Evolutionary conservation across 1,140 invertebrate species (phyloP).

Genomic region (Pseudomyrmex gracilis): DNA sequence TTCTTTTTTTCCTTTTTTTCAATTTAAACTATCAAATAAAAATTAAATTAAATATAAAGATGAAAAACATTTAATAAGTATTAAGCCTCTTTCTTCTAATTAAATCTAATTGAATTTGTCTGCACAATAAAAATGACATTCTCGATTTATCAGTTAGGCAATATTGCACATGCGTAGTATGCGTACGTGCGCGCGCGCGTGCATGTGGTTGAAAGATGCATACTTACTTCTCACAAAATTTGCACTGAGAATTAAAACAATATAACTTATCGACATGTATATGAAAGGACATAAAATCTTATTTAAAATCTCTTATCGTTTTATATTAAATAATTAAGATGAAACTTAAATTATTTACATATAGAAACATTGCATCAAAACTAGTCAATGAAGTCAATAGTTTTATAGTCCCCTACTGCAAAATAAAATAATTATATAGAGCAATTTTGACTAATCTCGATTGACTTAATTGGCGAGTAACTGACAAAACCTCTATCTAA

Average conservation of each 20-base stretch:
- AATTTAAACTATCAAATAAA: not conserved
- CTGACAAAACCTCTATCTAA: too few species aligned
- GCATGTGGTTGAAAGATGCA: not conserved
- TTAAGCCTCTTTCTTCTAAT: too few species aligned
- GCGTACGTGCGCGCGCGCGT: too few species aligned
- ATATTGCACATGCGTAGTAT: not conserved
- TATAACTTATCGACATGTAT: not conserved
- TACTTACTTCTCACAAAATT: conserved; percentile 4
- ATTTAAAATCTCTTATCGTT: not conserved
- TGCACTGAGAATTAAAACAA: too few species aligned
- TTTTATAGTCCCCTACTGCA: not conserved
- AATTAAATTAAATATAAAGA: not conserved
- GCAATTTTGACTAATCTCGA: too few species aligned
- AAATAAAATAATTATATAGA: too few species aligned
- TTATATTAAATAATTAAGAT: not conserved
- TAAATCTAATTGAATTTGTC: conserved; percentile 6
- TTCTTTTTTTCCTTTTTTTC: conserved; percentile 7
- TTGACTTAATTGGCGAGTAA: too few species aligned
- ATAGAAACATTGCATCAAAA: conserved; percentile 4
- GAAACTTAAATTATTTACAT: not conserved
- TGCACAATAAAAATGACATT: conserved; percentile 1
- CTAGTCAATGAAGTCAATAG: not conserved
- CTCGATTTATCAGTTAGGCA: conserved; percentile 21
- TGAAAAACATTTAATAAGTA: conserved; percentile 8
- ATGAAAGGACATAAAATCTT: conserved; percentile 4